Percentiles rank a stretch among this genome's conserved stretches.
phyloP scores from a whole-genome alignment of 2,797 vertebrate species.

The Acestrorhynchus altus region DNA sequence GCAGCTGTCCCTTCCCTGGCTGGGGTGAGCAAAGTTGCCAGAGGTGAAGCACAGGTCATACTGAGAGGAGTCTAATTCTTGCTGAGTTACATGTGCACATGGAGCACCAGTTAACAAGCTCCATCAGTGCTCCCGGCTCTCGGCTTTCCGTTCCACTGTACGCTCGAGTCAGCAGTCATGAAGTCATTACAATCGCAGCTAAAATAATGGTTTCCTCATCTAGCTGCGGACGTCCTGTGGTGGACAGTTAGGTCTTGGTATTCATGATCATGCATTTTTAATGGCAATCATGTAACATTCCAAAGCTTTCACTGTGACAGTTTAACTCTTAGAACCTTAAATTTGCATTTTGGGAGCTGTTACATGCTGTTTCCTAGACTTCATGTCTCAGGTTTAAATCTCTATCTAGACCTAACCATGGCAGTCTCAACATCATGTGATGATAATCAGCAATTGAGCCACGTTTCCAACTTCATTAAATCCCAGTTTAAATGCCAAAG shows the following conservation, averaged over 20 bases:
- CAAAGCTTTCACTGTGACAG: background rate
- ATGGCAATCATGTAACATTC: too few relatives aligned
- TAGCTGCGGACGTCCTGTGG: background rate
- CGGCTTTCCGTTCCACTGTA: background rate
- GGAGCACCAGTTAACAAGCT: background rate
- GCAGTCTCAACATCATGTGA: too few relatives aligned
- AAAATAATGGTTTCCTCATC: background rate
- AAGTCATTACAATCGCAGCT: background rate
- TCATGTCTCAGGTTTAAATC: too few relatives aligned
- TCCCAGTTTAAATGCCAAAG: too few relatives aligned
- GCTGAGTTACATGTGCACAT: background rate
- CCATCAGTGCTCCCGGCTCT: background rate
- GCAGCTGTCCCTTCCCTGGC: background rate
- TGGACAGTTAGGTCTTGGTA: background rate
- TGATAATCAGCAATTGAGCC: too few relatives aligned
- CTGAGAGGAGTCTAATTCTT: background rate
- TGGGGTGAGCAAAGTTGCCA: background rate
- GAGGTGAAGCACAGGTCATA: slow-evolving; percentile 20
- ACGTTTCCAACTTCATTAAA: too few relatives aligned
- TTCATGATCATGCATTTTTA: background rate
- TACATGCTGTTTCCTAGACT: too few relatives aligned
- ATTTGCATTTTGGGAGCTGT: too few relatives aligned
- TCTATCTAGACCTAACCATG: too few relatives aligned
- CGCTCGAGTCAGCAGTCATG: background rate
- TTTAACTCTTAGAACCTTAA: too few relatives aligned